phyloP scores from a whole-genome alignment of 1,140 invertebrate species.

The Drosophila quadrilineata region DNA sequence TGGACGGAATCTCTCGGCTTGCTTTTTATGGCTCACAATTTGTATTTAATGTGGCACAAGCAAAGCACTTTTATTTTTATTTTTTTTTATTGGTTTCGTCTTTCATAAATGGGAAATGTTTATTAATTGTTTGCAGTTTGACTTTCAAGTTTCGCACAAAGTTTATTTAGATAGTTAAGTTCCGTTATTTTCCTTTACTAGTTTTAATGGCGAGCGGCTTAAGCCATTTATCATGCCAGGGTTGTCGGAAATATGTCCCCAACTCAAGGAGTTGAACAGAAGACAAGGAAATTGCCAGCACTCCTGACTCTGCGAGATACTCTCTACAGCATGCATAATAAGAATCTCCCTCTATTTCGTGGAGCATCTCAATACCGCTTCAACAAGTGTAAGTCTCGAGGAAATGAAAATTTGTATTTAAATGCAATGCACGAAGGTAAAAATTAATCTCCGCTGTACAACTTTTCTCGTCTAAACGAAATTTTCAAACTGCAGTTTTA shows the following conservation, averaged over 20 bases:
- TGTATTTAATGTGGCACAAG: conserved; percentile 19
- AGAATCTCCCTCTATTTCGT: too few species aligned
- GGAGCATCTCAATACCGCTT: too few species aligned
- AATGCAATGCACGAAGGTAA: conserved; percentile 70
- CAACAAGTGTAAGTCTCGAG: conserved; percentile 54
- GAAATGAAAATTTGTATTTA: conserved; percentile 72
- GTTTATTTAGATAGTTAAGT: too few species aligned
- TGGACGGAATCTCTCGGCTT: neutral
- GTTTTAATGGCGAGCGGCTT: too few species aligned
- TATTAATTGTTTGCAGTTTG: too few species aligned
- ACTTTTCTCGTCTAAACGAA: conserved; percentile 24
- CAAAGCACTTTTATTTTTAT: too few species aligned
- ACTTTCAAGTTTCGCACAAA: too few species aligned
- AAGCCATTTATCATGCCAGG: conserved; percentile 62
- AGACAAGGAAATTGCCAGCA: conserved; percentile 61
- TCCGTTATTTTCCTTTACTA: too few species aligned
- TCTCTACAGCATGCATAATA: neutral
- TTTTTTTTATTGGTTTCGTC: too few species aligned
- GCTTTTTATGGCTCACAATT: conserved; percentile 16
- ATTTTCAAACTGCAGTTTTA: neutral
- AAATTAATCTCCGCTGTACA: conserved; percentile 68
- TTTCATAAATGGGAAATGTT: too few species aligned
- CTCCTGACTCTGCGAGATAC: conserved; percentile 10
- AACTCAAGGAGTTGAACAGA: neutral
- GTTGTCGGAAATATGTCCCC: conserved; percentile 57